phyloP scores from a whole-genome alignment of 2,888 invertebrate genomes.

The Lomographa bimaculata region DNA sequence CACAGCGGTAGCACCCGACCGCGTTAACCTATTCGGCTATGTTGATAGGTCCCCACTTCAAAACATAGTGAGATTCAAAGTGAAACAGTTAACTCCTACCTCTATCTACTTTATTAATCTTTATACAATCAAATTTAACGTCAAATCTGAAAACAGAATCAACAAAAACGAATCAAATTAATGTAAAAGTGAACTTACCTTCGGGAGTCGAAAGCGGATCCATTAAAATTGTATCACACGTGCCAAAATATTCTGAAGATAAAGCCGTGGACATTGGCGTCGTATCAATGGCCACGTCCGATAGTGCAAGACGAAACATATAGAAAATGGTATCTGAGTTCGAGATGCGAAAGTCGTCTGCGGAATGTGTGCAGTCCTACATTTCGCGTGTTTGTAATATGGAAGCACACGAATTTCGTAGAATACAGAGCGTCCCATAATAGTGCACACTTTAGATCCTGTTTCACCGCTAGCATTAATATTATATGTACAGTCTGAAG shows the following conservation, averaged over 20 bases:
- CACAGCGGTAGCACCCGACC: conserved; percentile 17
- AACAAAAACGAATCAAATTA: conserved; percentile 39
- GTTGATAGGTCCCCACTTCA: conserved; percentile 3
- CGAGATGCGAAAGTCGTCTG: conserved; percentile 14
- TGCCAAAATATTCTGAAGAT: conserved; percentile 59
- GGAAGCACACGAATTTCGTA: conserved; percentile 15
- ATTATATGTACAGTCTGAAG: no score
- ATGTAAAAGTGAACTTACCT: conserved; percentile 66
- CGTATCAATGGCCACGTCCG: conserved; percentile 63
- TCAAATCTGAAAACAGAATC: conserved; percentile 22
- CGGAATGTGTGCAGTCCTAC: conserved; percentile 4
- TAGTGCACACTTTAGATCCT: no score
- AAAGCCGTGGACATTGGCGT: conserved; percentile 64
- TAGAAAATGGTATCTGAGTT: conserved; percentile 28
- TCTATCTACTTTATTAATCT: no score
- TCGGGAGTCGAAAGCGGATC: conserved; percentile 41
- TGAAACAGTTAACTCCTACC: conserved; percentile 8
- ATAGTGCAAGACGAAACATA: conserved; percentile 51
- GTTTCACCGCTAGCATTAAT: no score
- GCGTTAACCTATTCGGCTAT: conserved; percentile 5
- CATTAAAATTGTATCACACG: conserved; percentile 59
- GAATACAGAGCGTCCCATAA: conserved; percentile 7
- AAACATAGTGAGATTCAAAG: conserved; percentile 9
- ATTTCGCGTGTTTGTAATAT: conserved; percentile 12
- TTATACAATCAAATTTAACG: no score